Evolutionary conservation across 2,797 vertebrate genomes (phyloP).

Genomic region (Rhinichthys osculus): DNA sequence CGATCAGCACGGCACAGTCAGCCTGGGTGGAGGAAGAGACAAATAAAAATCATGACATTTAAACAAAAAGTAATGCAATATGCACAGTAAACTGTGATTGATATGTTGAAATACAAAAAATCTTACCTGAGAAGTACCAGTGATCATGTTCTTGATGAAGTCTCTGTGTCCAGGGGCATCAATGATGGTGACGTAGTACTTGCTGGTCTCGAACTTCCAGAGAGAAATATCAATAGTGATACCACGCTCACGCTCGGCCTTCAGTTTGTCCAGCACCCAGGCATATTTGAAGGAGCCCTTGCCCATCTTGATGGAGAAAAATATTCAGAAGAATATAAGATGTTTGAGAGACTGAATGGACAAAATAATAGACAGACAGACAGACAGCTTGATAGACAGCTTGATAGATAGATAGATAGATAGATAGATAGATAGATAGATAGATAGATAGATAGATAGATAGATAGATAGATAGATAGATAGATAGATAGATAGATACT

Average conservation of each 20-base stretch:
- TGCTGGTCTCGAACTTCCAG: constrained; percentile 85
- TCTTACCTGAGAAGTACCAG: constrained; percentile 84
- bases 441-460: too few species aligned
- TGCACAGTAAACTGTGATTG: neutral
- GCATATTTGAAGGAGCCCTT: constrained; percentile 87
- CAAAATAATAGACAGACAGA: neutral
- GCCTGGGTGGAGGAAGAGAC: constrained; percentile 67
- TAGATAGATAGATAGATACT: neutral
- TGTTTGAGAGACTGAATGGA: neutral
- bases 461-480: neutral
- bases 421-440: neutral
- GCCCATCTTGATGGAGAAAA: constrained; percentile 75
- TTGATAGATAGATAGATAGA: neutral
- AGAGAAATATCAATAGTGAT: constrained; percentile 86
- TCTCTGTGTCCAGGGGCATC: constrained; percentile 84
- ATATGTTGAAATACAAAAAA: constrained; percentile 9
- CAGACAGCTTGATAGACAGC: neutral
- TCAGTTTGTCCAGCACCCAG: constrained; percentile 85
- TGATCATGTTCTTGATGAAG: constrained; percentile 90
- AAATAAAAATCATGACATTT: neutral
- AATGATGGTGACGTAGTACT: constrained; percentile 83
- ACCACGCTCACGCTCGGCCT: constrained; percentile 83
- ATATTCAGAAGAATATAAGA: neutral
- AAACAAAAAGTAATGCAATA: neutral
- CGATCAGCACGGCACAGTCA: constrained; percentile 83